These are phyloP conservation scores for Oligia fasciuncula DNA, from an alignment of 2,888 invertebrate species.

Conservation along the genomic window DNA sequence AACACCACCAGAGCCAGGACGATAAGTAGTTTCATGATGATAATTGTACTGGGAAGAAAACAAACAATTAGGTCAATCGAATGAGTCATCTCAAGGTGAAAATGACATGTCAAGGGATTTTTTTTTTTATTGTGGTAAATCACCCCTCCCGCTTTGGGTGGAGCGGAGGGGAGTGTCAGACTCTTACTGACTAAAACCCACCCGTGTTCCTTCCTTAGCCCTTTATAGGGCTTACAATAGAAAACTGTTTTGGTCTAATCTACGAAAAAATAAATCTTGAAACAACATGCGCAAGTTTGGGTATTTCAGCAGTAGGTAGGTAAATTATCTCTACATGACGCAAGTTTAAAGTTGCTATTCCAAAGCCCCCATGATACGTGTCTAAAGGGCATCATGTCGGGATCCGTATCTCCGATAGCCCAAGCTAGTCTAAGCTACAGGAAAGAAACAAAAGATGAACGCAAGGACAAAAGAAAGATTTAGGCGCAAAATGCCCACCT, in stretches of 20 bases:
- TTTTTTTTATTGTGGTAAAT: too few relatives aligned
- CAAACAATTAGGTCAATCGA: neutral
- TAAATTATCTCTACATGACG: neutral
- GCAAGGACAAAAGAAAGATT: neutral
- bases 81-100: neutral
- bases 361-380: neutral
- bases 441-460: neutral
- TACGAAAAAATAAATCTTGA: neutral
- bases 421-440: neutral
- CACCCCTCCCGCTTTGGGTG: too few relatives aligned
- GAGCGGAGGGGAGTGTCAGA: too few relatives aligned
- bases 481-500: too few relatives aligned
- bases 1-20: constrained; percentile 46
- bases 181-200: too few relatives aligned
- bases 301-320: neutral
- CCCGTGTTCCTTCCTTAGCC: too few relatives aligned
- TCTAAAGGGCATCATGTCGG: neutral
- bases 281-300: neutral
- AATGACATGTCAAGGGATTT: too few relatives aligned
- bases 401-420: neutral
- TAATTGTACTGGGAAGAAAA: constrained; percentile 1
- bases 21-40: constrained; percentile 54
- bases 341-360: neutral
- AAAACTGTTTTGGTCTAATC: neutral
- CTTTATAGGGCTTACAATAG: too few relatives aligned